These are phyloP conservation scores for Trematocara unimaculatum DNA, from an alignment of 2,113 vertebrate species.

Conservation along the genomic window DNA sequence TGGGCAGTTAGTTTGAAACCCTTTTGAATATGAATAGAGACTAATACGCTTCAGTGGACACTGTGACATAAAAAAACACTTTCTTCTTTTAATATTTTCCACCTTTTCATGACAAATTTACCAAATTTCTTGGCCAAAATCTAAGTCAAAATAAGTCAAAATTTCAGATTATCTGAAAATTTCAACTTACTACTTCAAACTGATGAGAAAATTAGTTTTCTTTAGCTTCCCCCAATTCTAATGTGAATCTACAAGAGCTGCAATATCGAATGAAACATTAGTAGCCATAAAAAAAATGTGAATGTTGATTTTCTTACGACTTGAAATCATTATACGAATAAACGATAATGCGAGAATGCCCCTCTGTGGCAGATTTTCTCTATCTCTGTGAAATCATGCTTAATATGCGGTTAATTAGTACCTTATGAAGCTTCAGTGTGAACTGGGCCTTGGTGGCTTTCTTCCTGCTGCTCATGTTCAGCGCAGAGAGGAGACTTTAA, in stretches of 20 bases:
- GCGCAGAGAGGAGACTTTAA: not conserved
- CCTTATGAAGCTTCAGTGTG: not conserved
- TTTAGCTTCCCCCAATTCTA: not conserved
- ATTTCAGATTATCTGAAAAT: not conserved
- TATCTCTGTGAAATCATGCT: fast-evolving
- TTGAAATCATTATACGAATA: not conserved
- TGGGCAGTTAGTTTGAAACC: not conserved
- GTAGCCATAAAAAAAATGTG: not conserved
- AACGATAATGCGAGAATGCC: not conserved
- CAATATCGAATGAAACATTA: fast-evolving
- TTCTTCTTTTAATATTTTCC: not conserved
- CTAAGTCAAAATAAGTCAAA: not conserved
- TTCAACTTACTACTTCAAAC: not conserved
- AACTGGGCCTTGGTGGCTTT: not conserved
- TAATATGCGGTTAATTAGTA: not conserved
- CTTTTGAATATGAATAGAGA: not conserved
- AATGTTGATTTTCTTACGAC: not conserved
- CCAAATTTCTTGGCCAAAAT: not conserved
- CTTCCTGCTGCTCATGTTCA: not conserved
- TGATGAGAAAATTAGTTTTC: fast-evolving
- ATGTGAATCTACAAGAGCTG: not conserved
- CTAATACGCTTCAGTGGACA: not conserved
- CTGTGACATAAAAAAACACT: not conserved
- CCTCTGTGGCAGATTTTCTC: not conserved
- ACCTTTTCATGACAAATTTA: not conserved